Percentiles rank a stretch among this genome's conserved stretches.
Evolutionary conservation across 2,113 vertebrate species (phyloP).

Genomic region (Actenoides hombroni): DNA sequence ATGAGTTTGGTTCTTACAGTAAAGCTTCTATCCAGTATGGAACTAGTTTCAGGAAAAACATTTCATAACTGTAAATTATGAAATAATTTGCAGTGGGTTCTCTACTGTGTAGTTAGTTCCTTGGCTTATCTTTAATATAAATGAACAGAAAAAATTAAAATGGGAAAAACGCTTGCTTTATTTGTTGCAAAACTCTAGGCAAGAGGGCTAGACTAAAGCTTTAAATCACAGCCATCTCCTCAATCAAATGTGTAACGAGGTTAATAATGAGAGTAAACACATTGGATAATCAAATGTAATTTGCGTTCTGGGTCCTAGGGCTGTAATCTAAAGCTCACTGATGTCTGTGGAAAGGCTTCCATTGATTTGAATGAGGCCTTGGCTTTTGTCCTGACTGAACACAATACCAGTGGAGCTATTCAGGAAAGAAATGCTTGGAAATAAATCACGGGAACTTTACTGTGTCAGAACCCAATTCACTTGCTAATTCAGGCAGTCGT

Average conservation of each 20-base stretch:
- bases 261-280: conserved; percentile 29
- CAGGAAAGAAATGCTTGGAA: conserved; percentile 21
- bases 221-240: conserved; percentile 33
- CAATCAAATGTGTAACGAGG: conserved; percentile 23
- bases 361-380: conserved; percentile 35
- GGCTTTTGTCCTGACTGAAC: conserved; percentile 38
- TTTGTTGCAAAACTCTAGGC: conserved; percentile 27
- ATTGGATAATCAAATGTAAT: conserved; percentile 24
- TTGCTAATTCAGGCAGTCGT: conserved; percentile 8
- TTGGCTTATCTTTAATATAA: not conserved
- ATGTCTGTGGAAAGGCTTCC: conserved; percentile 28
- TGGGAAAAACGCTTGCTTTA: not conserved
- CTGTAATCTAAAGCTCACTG: conserved; percentile 7
- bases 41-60: not conserved
- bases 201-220: conserved; percentile 38
- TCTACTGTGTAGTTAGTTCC: not conserved
- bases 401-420: conserved; percentile 33
- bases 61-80: not conserved
- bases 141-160: not conserved
- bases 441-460: conserved; percentile 39
- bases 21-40: not conserved
- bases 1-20: not conserved
- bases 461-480: not conserved
- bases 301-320: conserved; percentile 16
- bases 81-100: not conserved